Percentiles rank a stretch among this genome's conserved stretches.
Conservation (phyloP, 2,113 vertebrate genomes). For the Paratilapia polleni region DNA sequence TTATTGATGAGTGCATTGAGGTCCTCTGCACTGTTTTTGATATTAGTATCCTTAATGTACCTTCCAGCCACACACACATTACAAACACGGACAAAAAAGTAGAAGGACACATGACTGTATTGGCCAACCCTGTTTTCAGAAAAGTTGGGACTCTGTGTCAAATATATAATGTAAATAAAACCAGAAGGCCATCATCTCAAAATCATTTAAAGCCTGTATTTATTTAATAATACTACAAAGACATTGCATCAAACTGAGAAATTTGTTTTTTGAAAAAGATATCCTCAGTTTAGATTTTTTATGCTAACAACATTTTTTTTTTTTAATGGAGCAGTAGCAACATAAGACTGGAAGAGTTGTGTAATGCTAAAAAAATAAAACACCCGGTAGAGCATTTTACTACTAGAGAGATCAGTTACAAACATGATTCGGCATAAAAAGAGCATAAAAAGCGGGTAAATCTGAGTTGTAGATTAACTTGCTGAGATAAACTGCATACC, state of each 20-base stretch:
- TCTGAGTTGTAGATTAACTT: too few relatives aligned
- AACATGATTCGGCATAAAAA: not conserved
- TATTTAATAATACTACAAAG: too few relatives aligned
- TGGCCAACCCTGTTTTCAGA: not conserved
- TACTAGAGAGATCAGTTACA: not conserved
- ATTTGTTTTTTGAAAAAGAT: too few relatives aligned
- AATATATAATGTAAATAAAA: not conserved
- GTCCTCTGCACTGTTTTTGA: slow-evolving; percentile 79
- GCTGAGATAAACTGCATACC: too few relatives aligned
- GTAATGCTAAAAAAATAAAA: not conserved
- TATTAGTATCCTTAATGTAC: slow-evolving; percentile 83
- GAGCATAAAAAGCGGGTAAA: too few relatives aligned
- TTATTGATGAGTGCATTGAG: slow-evolving; percentile 80
- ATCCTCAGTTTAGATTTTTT: too few relatives aligned
- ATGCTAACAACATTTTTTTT: too few relatives aligned
- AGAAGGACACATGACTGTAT: not conserved
- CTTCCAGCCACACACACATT: not conserved
- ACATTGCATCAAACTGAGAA: too few relatives aligned
- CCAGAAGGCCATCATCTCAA: too few relatives aligned
- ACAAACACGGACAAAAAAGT: not conserved
- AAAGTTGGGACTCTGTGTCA: not conserved
- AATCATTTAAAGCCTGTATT: too few relatives aligned
- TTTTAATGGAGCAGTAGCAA: not conserved
- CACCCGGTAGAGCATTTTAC: not conserved
- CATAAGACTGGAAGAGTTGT: not conserved